Conservation (phyloP, 2,888 invertebrate species). For the Pristionchus fissidentatus region DNA sequence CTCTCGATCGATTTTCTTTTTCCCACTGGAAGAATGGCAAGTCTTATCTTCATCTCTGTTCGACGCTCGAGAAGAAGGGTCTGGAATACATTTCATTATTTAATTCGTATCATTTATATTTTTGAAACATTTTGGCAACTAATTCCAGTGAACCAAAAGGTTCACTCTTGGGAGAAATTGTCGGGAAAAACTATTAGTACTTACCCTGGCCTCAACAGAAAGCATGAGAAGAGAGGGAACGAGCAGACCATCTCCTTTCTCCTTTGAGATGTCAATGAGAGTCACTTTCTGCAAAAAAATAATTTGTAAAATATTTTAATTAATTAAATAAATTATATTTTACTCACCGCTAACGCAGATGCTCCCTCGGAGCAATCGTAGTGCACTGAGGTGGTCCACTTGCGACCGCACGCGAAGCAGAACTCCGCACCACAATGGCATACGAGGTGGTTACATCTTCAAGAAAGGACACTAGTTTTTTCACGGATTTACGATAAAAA, state of each 20-base stretch:
- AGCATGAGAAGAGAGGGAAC: background rate
- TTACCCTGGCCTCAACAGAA: conserved; percentile 19
- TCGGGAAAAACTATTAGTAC: background rate
- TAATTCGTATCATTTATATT: background rate
- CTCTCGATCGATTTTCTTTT: background rate
- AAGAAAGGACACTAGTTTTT: too few species aligned
- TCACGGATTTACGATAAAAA: too few species aligned
- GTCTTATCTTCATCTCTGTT: background rate
- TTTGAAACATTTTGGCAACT: background rate
- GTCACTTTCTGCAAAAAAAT: conserved; percentile 18
- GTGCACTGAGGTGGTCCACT: background rate
- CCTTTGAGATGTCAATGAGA: background rate
- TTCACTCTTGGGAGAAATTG: background rate
- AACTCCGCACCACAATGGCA: conserved; percentile 18
- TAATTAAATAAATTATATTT: background rate
- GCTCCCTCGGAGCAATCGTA: background rate
- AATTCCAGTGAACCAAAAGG: background rate
- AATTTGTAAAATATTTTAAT: background rate
- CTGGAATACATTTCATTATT: background rate
- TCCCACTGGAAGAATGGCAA: background rate
- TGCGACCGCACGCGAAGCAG: conserved; percentile 20
- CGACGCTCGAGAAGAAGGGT: conserved; percentile 26
- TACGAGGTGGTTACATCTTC: conserved; percentile 2
- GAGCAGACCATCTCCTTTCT: background rate
- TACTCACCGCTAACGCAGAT: background rate